Evolutionary conservation across 2,113 vertebrate genomes (phyloP).

Genomic region (Macrotus californicus): DNA sequence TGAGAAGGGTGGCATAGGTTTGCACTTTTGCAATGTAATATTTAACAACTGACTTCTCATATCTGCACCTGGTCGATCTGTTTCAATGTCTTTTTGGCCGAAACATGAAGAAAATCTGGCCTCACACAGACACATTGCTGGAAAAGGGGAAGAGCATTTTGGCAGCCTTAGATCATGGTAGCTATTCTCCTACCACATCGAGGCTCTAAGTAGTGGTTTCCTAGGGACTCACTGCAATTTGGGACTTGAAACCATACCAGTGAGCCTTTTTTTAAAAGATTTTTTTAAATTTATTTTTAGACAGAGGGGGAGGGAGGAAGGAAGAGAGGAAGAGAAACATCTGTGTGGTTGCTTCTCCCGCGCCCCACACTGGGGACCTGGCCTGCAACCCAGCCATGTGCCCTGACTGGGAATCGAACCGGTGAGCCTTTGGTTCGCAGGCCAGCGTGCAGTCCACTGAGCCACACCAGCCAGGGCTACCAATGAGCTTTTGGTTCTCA

Average conservation of each 20-base stretch:
- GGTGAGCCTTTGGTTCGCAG: no score
- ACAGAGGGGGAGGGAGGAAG: no score
- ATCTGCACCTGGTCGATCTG: background rate
- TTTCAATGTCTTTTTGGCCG: background rate
- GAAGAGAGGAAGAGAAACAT: no score
- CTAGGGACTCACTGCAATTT: background rate
- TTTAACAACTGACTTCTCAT: background rate
- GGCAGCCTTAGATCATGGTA: background rate
- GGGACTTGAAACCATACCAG: background rate
- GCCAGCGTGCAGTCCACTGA: no score
- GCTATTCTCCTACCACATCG: no score
- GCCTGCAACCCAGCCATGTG: no score
- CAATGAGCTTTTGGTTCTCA: background rate
- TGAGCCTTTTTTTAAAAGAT: background rate
- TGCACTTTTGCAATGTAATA: background rate
- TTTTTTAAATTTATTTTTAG: no score
- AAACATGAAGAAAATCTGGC: background rate
- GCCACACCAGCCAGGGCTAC: no score
- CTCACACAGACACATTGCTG: background rate
- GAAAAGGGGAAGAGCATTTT: background rate
- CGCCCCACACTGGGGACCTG: no score
- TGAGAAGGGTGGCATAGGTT: background rate
- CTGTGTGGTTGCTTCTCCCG: no score
- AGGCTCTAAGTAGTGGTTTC: background rate
- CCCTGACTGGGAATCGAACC: no score